Evolutionary conservation across 2,888 invertebrate genomes (phyloP).

Genomic region (Ophioninae sp.): DNA sequence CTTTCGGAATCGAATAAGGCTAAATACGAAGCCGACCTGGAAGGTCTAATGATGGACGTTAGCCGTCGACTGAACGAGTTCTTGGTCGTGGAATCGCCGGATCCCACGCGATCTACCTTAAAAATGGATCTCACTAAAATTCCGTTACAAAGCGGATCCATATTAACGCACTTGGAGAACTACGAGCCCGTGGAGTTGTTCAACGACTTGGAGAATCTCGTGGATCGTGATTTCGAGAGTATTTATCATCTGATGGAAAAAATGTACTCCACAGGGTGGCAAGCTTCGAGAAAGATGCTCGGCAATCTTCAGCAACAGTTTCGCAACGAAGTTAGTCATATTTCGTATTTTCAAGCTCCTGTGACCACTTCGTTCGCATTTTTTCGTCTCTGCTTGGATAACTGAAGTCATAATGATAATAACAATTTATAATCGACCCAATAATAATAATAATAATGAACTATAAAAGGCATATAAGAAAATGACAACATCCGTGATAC

Average conservation of each 20-base stretch:
- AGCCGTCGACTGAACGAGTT: neutral
- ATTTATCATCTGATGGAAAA: slow-evolving; percentile 45
- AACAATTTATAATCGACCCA: neutral
- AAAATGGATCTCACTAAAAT: slow-evolving; percentile 14
- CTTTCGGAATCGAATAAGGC: slow-evolving; percentile 10
- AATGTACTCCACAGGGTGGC: slow-evolving; percentile 57
- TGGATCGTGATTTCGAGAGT: slow-evolving; percentile 55
- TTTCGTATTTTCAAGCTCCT: neutral
- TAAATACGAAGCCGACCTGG: slow-evolving; percentile 12
- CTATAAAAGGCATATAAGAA: too few species aligned
- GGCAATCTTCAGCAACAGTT: slow-evolving; percentile 53
- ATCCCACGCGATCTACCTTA: neutral
- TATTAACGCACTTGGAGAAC: slow-evolving; percentile 38
- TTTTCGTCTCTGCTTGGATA: neutral
- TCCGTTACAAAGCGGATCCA: neutral
- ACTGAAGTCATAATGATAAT: neutral
- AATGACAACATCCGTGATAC: too few species aligned
- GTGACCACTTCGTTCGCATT: neutral
- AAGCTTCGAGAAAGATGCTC: slow-evolving; percentile 41
- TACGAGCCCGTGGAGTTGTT: slow-evolving; percentile 54
- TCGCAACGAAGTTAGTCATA: slow-evolving; percentile 36
- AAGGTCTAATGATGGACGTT: neutral
- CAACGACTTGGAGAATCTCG: slow-evolving; percentile 38
- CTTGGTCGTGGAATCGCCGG: slow-evolving; percentile 8
- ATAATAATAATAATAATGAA: neutral